Conservation (phyloP, 2,888 invertebrate genomes). For the Colletes collaris region DNA sequence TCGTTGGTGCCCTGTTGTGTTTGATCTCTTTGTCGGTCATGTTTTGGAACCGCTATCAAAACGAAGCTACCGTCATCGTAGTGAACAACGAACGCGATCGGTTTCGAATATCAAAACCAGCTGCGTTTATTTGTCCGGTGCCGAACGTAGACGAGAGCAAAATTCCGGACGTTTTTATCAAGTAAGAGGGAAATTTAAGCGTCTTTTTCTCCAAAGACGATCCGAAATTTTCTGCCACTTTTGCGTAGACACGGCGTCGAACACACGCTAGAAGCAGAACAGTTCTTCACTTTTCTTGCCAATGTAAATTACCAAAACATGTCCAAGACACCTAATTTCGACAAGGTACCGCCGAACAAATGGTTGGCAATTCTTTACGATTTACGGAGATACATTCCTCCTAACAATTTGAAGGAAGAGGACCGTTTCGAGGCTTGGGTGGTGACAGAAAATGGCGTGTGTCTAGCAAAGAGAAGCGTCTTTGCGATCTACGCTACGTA, state of each 20-base stretch:
- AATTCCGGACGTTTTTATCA: slow-evolving; percentile 29
- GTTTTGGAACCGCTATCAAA: slow-evolving; percentile 72
- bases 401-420: neutral
- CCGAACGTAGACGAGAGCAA: slow-evolving; percentile 77
- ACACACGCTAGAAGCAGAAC: slow-evolving; percentile 62
- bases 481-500: slow-evolving; percentile 57
- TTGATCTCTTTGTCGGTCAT: slow-evolving; percentile 64
- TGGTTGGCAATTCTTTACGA: slow-evolving; percentile 73
- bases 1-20: slow-evolving; percentile 63
- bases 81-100: slow-evolving; percentile 63
- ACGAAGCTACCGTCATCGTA: slow-evolving; percentile 65
- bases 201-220: no score
- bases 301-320: slow-evolving; percentile 62
- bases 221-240: neutral
- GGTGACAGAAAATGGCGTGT: slow-evolving; percentile 72
- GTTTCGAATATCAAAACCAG: slow-evolving; percentile 87
- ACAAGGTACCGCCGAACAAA: slow-evolving; percentile 57
- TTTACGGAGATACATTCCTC: slow-evolving; percentile 50
- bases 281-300: slow-evolving; percentile 68
- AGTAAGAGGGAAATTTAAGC: slow-evolving; percentile 19
- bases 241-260: slow-evolving; percentile 64
- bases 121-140: slow-evolving; percentile 87
- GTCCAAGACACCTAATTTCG: slow-evolving; percentile 54
- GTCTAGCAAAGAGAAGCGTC: slow-evolving; percentile 54
- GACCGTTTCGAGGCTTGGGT: slow-evolving; percentile 51